Conservation (phyloP, 1,140 invertebrate genomes). For the Theocolax elegans region DNA sequence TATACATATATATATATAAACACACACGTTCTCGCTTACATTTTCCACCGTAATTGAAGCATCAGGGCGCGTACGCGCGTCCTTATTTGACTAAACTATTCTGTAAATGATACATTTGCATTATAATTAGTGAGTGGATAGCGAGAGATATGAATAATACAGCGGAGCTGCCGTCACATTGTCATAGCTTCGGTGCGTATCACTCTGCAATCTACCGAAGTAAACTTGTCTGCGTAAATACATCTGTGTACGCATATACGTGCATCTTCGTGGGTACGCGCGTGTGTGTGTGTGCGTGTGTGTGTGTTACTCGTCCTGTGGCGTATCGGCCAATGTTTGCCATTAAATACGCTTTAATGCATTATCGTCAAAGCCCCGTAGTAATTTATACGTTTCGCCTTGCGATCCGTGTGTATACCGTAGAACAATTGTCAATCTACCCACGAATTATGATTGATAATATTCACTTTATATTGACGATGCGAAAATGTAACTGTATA, state of each 20-base stretch:
- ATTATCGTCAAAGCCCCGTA: conserved; percentile 27
- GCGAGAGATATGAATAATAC: conserved; percentile 38
- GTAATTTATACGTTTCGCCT: conserved; percentile 24
- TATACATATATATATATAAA: no score
- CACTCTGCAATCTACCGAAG: conserved; percentile 11
- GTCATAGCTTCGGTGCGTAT: conserved; percentile 15
- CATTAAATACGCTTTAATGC: conserved; percentile 40
- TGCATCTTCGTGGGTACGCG: no score
- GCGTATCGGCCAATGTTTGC: conserved; percentile 16
- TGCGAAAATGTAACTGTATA: not conserved
- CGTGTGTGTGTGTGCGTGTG: not conserved
- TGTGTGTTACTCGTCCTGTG: not conserved
- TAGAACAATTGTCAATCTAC: conserved; percentile 26
- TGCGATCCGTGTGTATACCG: not conserved
- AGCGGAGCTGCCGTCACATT: conserved; percentile 32
- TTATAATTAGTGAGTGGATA: conserved; percentile 29
- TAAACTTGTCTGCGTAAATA: not conserved
- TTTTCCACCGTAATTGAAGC: conserved; percentile 35
- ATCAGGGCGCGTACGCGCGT: conserved; percentile 3
- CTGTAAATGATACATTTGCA: conserved; percentile 42
- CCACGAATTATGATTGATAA: conserved; percentile 33
- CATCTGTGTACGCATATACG: no score
- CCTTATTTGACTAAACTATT: conserved; percentile 39
- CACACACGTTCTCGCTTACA: no score
- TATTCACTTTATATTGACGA: conserved; percentile 12